These are phyloP conservation scores for Danio aesculapii DNA, from an alignment of 2,797 vertebrate genomes.

Conservation along the genomic window DNA sequence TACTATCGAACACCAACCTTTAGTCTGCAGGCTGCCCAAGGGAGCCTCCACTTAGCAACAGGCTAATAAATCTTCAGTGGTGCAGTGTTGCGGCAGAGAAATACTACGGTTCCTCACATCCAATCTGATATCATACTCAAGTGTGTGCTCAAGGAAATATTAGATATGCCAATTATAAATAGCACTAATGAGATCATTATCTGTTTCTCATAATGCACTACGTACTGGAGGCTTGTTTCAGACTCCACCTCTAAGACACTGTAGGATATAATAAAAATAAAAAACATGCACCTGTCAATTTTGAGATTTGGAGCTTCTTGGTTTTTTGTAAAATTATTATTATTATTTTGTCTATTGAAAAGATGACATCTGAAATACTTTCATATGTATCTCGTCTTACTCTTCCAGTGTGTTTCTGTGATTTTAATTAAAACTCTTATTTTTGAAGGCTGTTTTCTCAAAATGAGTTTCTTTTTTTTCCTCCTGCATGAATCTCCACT, in stretches of 20 bases:
- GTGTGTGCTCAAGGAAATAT: slow-evolving; percentile 50
- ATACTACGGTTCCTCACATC: slow-evolving; percentile 57
- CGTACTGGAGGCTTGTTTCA: slow-evolving; percentile 39
- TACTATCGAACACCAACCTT: slow-evolving; percentile 26
- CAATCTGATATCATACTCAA: slow-evolving; percentile 55
- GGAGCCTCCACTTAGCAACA: slow-evolving; percentile 54
- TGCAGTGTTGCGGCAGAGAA: slow-evolving; percentile 42
- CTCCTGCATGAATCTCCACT: no score
- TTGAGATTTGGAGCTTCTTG: no score
- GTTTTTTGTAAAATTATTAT: no score
- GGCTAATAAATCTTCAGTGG: slow-evolving; percentile 62
- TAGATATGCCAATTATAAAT: slow-evolving; percentile 60
- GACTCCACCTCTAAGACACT: slow-evolving; percentile 12
- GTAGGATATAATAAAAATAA: no score
- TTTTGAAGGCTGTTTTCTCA: no score
- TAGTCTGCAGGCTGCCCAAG: slow-evolving; percentile 52
- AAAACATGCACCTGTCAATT: no score
- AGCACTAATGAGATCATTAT: slow-evolving; percentile 57
- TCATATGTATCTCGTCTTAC: no score
- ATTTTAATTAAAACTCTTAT: no score
- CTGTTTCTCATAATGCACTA: slow-evolving; percentile 45
- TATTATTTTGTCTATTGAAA: no score
- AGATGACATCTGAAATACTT: no score
- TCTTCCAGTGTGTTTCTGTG: no score
- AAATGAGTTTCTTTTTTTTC: no score